Evolutionary conservation across 2,113 vertebrate genomes (phyloP), one percentile per base, ranked within the genome.

Genomic region (Aphyosemion australe): DNA sequence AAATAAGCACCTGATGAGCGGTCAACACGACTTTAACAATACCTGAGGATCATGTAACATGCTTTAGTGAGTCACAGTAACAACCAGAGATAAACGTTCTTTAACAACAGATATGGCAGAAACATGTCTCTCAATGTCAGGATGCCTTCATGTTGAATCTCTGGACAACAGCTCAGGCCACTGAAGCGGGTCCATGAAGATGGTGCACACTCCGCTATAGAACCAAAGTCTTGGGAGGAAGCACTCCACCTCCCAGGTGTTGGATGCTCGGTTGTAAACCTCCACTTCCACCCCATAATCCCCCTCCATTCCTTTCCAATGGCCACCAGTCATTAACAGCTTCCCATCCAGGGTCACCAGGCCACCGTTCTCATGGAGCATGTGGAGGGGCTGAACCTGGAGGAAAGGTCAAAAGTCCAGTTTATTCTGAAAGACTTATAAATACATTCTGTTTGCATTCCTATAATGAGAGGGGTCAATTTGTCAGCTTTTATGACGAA

Each of bases 201-300:
- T 67, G 1, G 95, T 91, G 1, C 94, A 94, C 41, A 94, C 91
- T 34, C 94, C 92, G 0, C 96, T 97, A 89, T 96, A 99, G 82
- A 96, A 93, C 97, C 97, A 99, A 53, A 95, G 93, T 54, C 94
- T 93, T 1, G 97, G 97, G 42, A 99, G 92, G 70, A 91, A 89
- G 6, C 95, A 90, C 18, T 94, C 95, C 46, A 93, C 75, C 0
- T 80, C 91, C 97, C 97, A 99, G 69, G 88, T 60, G 58, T 97
- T 91, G 32, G 89, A 89, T 0, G 73, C 1, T 0, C 91, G 90
- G 79, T 95, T 94, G 1, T 98, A 99, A 21, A 92, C 89, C 79
- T 99, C 97, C 92, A 99, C 94, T 69, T 98, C 96, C 42, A 99
- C 97, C 0, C 81, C 91, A 59, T 99, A 99, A 83, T 98, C 95